Evolutionary conservation across 2,888 invertebrate genomes (phyloP), one percentile per base, ranked within the genome.

Genomic region (Ectemnius lituratus): DNA sequence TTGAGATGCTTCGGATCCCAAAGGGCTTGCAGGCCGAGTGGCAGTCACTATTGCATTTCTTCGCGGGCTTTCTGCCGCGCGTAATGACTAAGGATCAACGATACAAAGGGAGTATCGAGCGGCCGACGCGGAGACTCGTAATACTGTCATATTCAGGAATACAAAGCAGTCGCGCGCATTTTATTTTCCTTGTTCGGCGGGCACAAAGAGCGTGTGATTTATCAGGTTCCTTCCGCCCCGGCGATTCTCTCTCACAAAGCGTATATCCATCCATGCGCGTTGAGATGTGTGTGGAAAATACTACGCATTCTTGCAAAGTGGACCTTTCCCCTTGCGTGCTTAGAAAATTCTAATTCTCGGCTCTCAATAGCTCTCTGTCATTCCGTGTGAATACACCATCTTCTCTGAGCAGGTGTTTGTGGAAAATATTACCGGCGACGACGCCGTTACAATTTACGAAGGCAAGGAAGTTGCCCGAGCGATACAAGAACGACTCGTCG

Each of bases 151-250:
- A 16, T 16, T 14, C 16, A 14, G 52, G 52, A 52, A 52, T 14
- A 52, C 16, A 52, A 16, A 52, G 52, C 16, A 16, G 11, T 52
- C n/a, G 52, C 52, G 52, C 16, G 52, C n/a, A 14, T 52, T 52
- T 52, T 52, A 52, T 52, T 52, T 52, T 52, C 16, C n/a, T 52
- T 16, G 52, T 16, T 52, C 16, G n/a, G 52, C 0, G 52, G 4
- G n/a, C 52, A 52, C 52, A 52, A 52, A 52, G 52, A 11, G 16
- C 11, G 37, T 16, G 52, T 52, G 52, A 52, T 52, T 52, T 52
- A 52, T 52, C 52, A 52, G 16, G n/a, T 16, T 11, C 52, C 16
- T 13, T 52, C 52, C 14, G n/a, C n/a, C 47, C 13, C 52, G 52
- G n/a, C 52, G 52, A 16, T 16, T 14, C n/a, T 16, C 52, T 52